A percentile compares a stretch with the other conserved stretches of the same genome.
Conservation (phyloP, 92 coral and sea anemone genomes). For the Scolanthus callimorphus region DNA sequence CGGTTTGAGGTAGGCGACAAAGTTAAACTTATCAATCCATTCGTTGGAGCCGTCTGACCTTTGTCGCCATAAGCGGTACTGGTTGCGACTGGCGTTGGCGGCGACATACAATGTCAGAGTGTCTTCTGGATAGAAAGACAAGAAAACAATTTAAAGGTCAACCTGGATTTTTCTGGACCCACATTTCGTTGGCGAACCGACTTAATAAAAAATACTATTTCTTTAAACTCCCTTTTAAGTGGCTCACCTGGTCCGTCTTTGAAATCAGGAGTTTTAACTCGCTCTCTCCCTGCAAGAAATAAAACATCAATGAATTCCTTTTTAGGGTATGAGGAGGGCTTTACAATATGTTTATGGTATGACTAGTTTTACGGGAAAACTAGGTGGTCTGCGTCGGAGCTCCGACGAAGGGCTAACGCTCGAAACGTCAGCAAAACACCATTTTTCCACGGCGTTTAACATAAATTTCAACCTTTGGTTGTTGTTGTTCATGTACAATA, state of each 20-base stretch:
- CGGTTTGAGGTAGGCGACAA: constrained; percentile 72
- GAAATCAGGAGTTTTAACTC: constrained; percentile 66
- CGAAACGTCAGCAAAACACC: too few species aligned
- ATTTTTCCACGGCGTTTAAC: too few species aligned
- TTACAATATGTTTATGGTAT: too few species aligned
- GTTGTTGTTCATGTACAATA: too few species aligned
- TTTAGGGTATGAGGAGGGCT: too few species aligned
- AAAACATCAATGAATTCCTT: constrained; percentile 3
- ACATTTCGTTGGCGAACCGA: not conserved
- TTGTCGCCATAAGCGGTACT: constrained; percentile 86
- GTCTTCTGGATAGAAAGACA: constrained; percentile 35
- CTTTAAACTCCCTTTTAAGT: too few species aligned
- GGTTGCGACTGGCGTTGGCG: constrained; percentile 68
- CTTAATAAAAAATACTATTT: not conserved
- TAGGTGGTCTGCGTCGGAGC: too few species aligned
- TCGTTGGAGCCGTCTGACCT: constrained; percentile 79
- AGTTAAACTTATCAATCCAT: constrained; percentile 78
- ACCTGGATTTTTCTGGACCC: too few species aligned
- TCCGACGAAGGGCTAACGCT: too few species aligned
- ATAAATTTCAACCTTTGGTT: too few species aligned
- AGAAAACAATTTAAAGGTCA: not conserved
- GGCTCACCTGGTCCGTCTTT: constrained; percentile 30
- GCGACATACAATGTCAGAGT: constrained; percentile 72
- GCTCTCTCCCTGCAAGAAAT: constrained; percentile 50
- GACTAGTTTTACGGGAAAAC: too few species aligned